phyloP scores from a whole-genome alignment of 2,797 vertebrate species.

The Darevskia nairensis region DNA sequence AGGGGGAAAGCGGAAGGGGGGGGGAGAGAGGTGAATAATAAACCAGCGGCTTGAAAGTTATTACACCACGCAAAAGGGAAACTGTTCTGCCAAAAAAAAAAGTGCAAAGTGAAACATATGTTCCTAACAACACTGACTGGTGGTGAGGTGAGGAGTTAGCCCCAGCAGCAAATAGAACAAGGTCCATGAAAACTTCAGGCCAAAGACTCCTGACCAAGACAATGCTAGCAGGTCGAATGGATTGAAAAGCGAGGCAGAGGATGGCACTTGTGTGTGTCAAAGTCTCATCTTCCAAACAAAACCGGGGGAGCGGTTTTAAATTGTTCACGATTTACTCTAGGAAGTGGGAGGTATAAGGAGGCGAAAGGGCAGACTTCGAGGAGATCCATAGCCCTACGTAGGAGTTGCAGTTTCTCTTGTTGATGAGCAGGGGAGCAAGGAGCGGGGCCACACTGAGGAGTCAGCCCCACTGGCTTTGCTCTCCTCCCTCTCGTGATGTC shows the following conservation, averaged over 20 bases:
- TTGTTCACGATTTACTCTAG: neutral
- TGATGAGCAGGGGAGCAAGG: no score
- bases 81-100: slow-evolving; percentile 41
- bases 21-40: slow-evolving; percentile 24
- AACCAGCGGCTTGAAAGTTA: slow-evolving; percentile 39
- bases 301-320: neutral
- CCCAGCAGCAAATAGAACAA: neutral
- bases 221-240: neutral
- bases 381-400: neutral
- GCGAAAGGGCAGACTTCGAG: neutral
- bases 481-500: no score
- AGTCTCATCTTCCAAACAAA: no score
- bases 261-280: neutral
- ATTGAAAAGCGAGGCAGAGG: neutral
- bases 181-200: slow-evolving; percentile 20
- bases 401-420: no score
- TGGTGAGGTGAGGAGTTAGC: slow-evolving; percentile 24
- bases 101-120: slow-evolving; percentile 38
- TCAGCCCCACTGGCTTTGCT: no score
- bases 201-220: neutral
- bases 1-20: neutral
- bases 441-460: no score
- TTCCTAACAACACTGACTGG: slow-evolving; percentile 12
- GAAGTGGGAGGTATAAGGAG: neutral
- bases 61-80: slow-evolving; percentile 47